These are phyloP conservation scores for Butorides virescens DNA, from an alignment of 2,113 vertebrate species.

Conservation along the genomic window DNA sequence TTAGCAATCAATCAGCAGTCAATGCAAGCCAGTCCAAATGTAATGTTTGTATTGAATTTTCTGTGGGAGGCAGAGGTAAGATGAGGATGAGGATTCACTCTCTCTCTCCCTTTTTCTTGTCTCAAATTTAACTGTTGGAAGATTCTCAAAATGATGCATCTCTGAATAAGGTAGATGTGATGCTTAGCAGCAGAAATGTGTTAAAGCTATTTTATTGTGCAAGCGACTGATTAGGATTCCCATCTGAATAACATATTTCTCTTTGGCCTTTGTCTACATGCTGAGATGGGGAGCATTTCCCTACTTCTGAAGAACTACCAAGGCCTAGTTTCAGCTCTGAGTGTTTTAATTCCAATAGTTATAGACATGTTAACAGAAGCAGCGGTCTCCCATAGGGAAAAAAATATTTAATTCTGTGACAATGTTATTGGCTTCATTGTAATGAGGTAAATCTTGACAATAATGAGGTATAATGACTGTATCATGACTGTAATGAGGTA, in stretches of 20 bases:
- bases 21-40: background rate
- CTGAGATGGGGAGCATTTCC: background rate
- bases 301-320: background rate
- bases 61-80: background rate
- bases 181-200: background rate
- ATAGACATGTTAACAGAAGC: background rate
- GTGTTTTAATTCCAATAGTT: background rate
- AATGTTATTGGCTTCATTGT: background rate
- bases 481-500: background rate
- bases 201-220: background rate
- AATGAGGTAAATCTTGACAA: background rate
- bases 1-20: background rate
- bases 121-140: background rate
- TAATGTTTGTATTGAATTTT: constrained; percentile 14
- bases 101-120: background rate
- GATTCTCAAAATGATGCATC: background rate
- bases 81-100: background rate
- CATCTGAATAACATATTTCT: background rate
- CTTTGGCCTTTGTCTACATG: background rate
- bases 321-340: background rate
- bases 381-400: background rate
- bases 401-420: background rate
- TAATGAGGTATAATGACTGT: too few species aligned
- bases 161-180: background rate
- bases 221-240: background rate